These are phyloP conservation scores for Synanthedon vespiformis DNA, from an alignment of 2,888 invertebrate genomes.

Conservation along the genomic window DNA sequence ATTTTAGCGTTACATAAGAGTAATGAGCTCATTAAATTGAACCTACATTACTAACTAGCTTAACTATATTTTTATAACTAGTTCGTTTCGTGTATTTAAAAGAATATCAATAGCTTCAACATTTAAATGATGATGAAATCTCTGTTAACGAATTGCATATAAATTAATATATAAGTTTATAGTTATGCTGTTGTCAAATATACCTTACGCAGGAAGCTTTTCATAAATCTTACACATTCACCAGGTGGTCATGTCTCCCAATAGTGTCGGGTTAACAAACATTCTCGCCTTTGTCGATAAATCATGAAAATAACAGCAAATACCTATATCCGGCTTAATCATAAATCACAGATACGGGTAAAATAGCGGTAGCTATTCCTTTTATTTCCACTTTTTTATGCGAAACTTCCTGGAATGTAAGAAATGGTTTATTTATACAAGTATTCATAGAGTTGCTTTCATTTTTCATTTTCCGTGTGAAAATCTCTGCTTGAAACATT, in stretches of 20 bases:
- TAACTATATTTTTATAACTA: no score
- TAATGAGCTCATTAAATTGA: no score
- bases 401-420: slow-evolving; percentile 41
- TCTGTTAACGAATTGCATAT: no score
- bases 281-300: slow-evolving; percentile 18
- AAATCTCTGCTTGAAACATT: slow-evolving; percentile 11
- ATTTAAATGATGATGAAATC: no score
- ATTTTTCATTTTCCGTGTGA: slow-evolving; percentile 20
- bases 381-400: slow-evolving; percentile 54
- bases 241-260: slow-evolving; percentile 9
- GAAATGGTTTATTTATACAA: slow-evolving; percentile 61
- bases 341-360: slow-evolving; percentile 49
- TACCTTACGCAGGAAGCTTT: no score
- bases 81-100: no score
- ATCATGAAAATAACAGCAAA: slow-evolving; percentile 34
- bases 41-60: no score
- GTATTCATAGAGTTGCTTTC: slow-evolving; percentile 43
- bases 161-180: no score
- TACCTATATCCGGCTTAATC: slow-evolving; percentile 35
- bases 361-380: slow-evolving; percentile 34
- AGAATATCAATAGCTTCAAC: no score
- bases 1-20: no score
- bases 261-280: slow-evolving; percentile 9
- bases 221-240: slow-evolving; percentile 5
- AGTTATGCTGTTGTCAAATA: no score